Evolutionary conservation across 2,113 vertebrate species (phyloP).

Genomic region (Chionodraco myersi): DNA sequence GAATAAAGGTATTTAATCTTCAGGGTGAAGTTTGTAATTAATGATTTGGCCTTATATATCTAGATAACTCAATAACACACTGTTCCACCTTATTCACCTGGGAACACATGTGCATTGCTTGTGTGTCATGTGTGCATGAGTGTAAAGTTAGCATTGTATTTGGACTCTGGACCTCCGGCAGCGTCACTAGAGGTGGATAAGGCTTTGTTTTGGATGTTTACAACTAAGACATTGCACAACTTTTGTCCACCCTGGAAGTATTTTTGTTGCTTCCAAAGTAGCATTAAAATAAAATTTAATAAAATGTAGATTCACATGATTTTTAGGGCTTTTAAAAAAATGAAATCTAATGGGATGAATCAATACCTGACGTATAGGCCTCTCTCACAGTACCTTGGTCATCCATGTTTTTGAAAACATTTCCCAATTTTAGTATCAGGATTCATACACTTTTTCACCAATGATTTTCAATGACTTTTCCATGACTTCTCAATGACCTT

Average conservation of each 20-base stretch:
- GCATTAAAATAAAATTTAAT: background rate
- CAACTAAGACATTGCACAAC: conserved; percentile 2
- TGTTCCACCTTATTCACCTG: background rate
- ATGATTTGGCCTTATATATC: background rate
- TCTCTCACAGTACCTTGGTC: background rate
- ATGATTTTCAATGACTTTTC: too few species aligned
- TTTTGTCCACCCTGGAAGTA: background rate
- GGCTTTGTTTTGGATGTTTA: conserved; percentile 12
- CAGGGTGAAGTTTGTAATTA: background rate
- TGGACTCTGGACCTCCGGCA: conserved; percentile 82
- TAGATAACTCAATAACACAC: background rate
- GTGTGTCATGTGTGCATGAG: background rate
- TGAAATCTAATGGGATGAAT: background rate
- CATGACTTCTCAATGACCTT: too few species aligned
- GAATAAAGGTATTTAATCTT: background rate
- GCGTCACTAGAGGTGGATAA: conserved; percentile 20
- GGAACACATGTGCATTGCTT: conserved; percentile 3
- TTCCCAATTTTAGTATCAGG: background rate
- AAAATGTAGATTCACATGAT: background rate
- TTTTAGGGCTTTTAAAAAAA: background rate
- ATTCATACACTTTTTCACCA: too few species aligned
- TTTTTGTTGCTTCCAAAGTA: background rate
- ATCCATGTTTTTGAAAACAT: conserved; percentile 2
- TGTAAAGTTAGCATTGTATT: conserved; percentile 47
- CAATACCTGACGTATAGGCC: background rate